Base-by-base conservation (phyloP, 2,888 invertebrate species). In the Oxyscelio sp. region DNA sequence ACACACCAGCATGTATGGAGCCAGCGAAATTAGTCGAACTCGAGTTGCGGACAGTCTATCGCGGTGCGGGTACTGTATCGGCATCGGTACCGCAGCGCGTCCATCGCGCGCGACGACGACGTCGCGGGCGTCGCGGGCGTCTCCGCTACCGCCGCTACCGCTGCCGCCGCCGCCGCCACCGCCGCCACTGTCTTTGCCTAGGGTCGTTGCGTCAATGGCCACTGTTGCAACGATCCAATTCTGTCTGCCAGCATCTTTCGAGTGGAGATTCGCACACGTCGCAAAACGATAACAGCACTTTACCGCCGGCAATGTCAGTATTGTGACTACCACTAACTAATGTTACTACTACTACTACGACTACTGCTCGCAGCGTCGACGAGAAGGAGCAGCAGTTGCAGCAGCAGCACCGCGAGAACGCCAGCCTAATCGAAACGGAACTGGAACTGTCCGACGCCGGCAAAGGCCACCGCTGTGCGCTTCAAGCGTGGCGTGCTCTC, bases 351-450 rank as follows among this genome's bases (percentile, higher is more conserved):
- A n/a, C n/a, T n/a, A n/a, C n/a, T n/a, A n/a, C n/a, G n/a, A n/a
- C n/a, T n/a, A n/a, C n/a, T n/a, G n/a, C n/a, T n/a, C n/a, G n/a
- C n/a, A n/a, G n/a, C n/a, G n/a, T n/a, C n/a, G n/a, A 70, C 63
- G 45, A 56, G 48, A 54, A 61, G 52, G 56, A 70, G 74, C 52
- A 63, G 79, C 71, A 65, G 71, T 45, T 34, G 58, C 50, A 59
- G 73, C 80, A 79, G 80, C 75, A 50, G 58, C 65, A 56, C 74
- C 68, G 65, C 71, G 73, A 82, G 77, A 71, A 82, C 74, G 75
- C 66, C n/a, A 88, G 89, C 89, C 90, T 90, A 91, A 91, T 90
- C 91, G 90, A 91, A 91, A 91, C 91, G 91, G 89, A 91, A 87
- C 87, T 84, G 84, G 70, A 84, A 90, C 90, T 89, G 89, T 89